A percentile compares a stretch with the other conserved stretches of the same genome.
Evolutionary conservation across 2,113 vertebrate genomes (phyloP).

Genomic region (Uria lomvia): DNA sequence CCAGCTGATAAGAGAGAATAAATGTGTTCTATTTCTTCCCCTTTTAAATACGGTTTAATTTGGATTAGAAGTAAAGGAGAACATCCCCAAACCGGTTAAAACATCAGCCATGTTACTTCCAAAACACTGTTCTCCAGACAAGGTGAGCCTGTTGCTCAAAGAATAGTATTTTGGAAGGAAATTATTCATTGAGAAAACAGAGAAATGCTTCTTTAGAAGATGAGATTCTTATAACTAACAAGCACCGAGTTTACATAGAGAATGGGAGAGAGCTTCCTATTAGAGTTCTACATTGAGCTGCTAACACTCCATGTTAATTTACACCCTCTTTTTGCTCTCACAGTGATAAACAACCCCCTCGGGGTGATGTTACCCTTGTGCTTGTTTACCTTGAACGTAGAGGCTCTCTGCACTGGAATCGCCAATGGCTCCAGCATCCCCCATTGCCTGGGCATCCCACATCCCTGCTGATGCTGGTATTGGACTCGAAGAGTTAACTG

Average conservation of each 20-base stretch:
- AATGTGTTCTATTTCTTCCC: not conserved
- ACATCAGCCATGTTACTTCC: not conserved
- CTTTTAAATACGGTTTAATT: not conserved
- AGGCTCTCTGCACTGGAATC: constrained; percentile 91
- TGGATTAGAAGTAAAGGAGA: not conserved
- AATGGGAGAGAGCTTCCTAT: not conserved
- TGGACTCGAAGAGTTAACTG: constrained; percentile 83
- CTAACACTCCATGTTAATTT: not conserved
- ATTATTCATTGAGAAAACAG: not conserved
- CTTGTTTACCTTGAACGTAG: constrained; percentile 85
- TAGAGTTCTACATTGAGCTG: not conserved
- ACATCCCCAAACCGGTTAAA: not conserved
- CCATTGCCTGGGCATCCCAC: constrained; percentile 83
- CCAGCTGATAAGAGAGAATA: not conserved
- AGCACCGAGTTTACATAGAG: not conserved
- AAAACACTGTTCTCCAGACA: not conserved
- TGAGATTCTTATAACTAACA: not conserved
- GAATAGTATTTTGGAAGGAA: not conserved
- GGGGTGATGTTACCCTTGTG: not conserved
- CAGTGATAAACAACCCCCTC: not conserved
- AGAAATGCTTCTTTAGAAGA: not conserved
- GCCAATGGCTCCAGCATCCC: constrained; percentile 76
- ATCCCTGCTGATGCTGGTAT: constrained; percentile 70
- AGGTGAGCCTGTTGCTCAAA: not conserved
- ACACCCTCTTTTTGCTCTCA: not conserved